Base-by-base conservation (phyloP, 2,113 vertebrate species). In the Rallus limicola region DNA sequence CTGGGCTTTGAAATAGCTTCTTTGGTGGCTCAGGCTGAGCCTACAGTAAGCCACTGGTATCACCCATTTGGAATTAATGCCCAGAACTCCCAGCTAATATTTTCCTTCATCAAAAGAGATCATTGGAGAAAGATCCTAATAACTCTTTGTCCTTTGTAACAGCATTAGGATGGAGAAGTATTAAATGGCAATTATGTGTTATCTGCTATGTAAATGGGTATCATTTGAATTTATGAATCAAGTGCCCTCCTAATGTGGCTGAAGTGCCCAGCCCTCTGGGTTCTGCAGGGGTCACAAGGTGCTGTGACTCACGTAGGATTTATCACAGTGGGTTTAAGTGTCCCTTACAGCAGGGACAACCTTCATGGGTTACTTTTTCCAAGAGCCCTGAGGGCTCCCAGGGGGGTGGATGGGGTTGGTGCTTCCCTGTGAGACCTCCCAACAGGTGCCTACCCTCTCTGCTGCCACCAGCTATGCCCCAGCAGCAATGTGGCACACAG, bases 101-200 rank as follows among this genome's bases (percentile, higher is more conserved):
- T 95, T 84, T 31, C 88, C 88, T 75, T 90, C 65, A 64, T 88
- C 93, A 90, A 83, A 96, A 88, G 88, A 83, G 72, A 90, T 62
- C 26, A 48, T 10, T 74, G 63, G 34, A 86, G 86, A 86, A 94
- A 64, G 33, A 93, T 38, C 65, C 88, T 80, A 83, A 75, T 90
- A 93, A 92, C 64, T 86, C 84, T 75, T 83, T 48, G 52, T 78
- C 76, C 86, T 92, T 93, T 93, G 31, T 93, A 84, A 76, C 42
- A 16, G 88, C 26, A 88, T 93, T 92, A 88, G 90, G 82, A 81
- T 84, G 56, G 55, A 71, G 71, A 94, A 78, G 76, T 70, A 96
- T 96, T 93, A 95, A 81, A 31, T 16, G 28, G 79, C 90, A 91
- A 90, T 96, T 95, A 95, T 2, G 15, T 8, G 44, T 88, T 93